Evolutionary conservation across 2,888 invertebrate species (phyloP).

Genomic region (Eilema depressum): DNA sequence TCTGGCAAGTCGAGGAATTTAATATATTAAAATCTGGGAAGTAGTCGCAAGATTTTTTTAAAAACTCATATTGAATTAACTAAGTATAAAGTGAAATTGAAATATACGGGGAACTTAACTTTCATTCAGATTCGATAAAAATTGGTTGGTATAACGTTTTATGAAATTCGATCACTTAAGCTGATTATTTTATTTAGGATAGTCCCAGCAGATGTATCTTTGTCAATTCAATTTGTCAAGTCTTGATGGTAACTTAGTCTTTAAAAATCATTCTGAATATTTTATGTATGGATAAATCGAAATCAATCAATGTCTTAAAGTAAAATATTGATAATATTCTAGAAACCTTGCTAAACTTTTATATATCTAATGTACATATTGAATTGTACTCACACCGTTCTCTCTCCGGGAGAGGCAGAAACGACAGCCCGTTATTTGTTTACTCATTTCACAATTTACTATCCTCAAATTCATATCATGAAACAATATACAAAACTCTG

Average conservation of each 20-base stretch:
- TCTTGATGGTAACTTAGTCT: not conserved
- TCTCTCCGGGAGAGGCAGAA: too few species aligned
- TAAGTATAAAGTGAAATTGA: slow-evolving; percentile 24
- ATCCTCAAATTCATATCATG: too few species aligned
- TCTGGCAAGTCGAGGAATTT: slow-evolving; percentile 58
- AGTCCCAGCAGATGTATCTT: not conserved
- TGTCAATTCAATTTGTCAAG: not conserved
- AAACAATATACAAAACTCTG: too few species aligned
- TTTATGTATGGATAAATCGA: too few species aligned
- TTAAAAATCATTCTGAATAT: too few species aligned
- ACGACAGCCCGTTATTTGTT: too few species aligned
- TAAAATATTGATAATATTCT: too few species aligned
- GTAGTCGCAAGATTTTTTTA: slow-evolving; percentile 42
- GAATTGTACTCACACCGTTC: too few species aligned
- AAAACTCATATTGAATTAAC: slow-evolving; percentile 28
- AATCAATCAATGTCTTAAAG: too few species aligned
- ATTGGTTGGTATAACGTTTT: not conserved
- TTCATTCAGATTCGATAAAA: not conserved
- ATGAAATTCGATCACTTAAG: not conserved
- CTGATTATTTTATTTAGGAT: not conserved
- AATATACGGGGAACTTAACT: not conserved
- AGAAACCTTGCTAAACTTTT: too few species aligned
- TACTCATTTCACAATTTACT: too few species aligned
- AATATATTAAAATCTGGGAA: slow-evolving; percentile 55
- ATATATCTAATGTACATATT: too few species aligned